phyloP scores from a whole-genome alignment of 2,113 vertebrate species.

The Dipodomys ordii region DNA sequence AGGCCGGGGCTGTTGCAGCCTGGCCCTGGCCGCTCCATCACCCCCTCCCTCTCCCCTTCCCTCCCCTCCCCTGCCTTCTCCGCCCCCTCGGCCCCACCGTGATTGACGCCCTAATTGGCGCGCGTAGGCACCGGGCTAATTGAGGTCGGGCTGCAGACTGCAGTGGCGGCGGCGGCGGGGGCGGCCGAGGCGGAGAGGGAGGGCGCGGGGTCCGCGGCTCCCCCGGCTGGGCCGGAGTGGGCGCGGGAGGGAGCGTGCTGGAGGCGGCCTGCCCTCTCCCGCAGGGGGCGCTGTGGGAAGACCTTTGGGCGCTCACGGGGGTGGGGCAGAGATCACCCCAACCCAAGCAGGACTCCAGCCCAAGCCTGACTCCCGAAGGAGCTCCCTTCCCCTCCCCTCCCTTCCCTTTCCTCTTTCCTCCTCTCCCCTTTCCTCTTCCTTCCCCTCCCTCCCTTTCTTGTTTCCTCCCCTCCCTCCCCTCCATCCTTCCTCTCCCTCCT shows the following conservation, averaged over 20 bases:
- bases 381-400: neutral
- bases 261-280: too few relatives aligned
- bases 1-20: neutral
- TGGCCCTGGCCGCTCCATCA: neutral
- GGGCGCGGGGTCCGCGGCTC: fast-evolving
- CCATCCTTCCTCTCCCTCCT: too few relatives aligned
- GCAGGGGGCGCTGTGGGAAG: too few relatives aligned
- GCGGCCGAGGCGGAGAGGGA: fast-evolving
- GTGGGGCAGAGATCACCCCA: neutral
- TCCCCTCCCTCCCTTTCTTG: too few relatives aligned
- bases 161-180: neutral
- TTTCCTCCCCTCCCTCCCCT: too few relatives aligned
- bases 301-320: too few relatives aligned
- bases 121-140: constrained; percentile 73
- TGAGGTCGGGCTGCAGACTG: constrained; percentile 67
- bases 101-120: constrained; percentile 79
- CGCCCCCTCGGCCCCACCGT: neutral
- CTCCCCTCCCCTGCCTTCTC: too few relatives aligned
- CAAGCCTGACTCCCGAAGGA: neutral
- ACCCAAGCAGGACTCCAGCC: neutral
- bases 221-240: neutral
- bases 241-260: too few relatives aligned
- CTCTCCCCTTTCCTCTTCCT: too few relatives aligned
- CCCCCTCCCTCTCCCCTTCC: too few relatives aligned
- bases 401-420: neutral